Conservation (phyloP, 35 echinoderm and acorn worm species). For the Hemicentrotus pulcherrimus region DNA sequence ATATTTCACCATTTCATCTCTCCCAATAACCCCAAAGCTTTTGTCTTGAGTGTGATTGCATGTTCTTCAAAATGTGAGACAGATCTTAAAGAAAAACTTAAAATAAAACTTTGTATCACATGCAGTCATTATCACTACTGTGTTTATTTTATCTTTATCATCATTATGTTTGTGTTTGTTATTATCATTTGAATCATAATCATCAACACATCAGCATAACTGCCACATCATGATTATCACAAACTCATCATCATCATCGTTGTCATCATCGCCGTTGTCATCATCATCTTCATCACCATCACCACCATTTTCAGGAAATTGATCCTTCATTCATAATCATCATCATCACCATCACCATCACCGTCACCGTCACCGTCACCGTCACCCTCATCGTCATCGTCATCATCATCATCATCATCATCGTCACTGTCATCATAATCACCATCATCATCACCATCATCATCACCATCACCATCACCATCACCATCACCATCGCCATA, state of each 20-base stretch:
- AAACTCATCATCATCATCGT: background rate
- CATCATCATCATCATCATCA: background rate
- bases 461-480: background rate
- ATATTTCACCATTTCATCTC: constrained; percentile 39
- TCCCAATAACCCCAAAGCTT: constrained; percentile 12
- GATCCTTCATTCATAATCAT: background rate
- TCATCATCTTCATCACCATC: background rate
- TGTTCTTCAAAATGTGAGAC: background rate
- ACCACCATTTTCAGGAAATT: background rate
- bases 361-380: background rate
- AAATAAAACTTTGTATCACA: no score
- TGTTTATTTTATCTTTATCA: no score
- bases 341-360: background rate
- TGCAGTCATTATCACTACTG: no score
- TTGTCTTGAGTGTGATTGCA: background rate
- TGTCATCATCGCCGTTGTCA: background rate
- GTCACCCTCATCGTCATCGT: background rate
- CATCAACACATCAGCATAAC: no score
- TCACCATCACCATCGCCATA: no score
- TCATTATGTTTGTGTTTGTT: no score
- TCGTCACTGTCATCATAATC: no score
- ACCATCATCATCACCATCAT: background rate
- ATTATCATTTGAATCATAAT: no score
- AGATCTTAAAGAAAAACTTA: background rate
- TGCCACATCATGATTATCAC: no score